Evolutionary conservation across 2,888 invertebrate genomes (phyloP), one percentile per base, ranked within the genome.

Genomic region (Melikaiella ostensackeni): DNA sequence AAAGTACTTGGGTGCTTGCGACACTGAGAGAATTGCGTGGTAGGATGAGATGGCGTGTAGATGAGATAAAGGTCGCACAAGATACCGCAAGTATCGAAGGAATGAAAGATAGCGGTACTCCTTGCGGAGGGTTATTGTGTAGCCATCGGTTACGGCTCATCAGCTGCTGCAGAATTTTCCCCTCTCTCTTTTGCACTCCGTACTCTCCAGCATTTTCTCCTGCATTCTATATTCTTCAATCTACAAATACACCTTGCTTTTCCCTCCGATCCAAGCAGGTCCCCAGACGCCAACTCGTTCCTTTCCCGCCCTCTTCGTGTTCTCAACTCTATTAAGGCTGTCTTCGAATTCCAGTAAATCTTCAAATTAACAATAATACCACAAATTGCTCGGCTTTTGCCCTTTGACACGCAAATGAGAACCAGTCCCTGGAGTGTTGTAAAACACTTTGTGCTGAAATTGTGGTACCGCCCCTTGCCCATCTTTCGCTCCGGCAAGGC

Each of bases 131-230:
- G 86, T 89, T 89, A 89, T 90, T 90, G 89, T 89, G 82, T 83
- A 84, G 84, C 84, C 82, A 88, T 89, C 88, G 89, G 90, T 88
- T 87, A 88, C 87, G 88, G 88, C 88, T 89, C 89, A 88, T 90
- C 89, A 88, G 87, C 82, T 86, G 86, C 83, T 81, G 86, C 82
- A 88, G 82, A 84, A 83, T 82, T 84, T 85, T 85, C 76, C 38
- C 74, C 83, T 83, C 81, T 79, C 78, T 79, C 81, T 78, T 70
- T 50, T 50, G 70, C 70, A 70, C n/a, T 27, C 30, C 5, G 46
- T n/a, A 50, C 46, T 70, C 19, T 27, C 8, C 42, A 46, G 5
- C 50, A 70, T 70, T 70, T 70, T n/a, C 70, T 24, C 46, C 66
- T 30, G 30, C 64, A 70, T 30, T 70, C 30, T 59, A 75, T 24